Conservation (phyloP, 2,888 invertebrate species). For the Digitonthophagus gazella region DNA sequence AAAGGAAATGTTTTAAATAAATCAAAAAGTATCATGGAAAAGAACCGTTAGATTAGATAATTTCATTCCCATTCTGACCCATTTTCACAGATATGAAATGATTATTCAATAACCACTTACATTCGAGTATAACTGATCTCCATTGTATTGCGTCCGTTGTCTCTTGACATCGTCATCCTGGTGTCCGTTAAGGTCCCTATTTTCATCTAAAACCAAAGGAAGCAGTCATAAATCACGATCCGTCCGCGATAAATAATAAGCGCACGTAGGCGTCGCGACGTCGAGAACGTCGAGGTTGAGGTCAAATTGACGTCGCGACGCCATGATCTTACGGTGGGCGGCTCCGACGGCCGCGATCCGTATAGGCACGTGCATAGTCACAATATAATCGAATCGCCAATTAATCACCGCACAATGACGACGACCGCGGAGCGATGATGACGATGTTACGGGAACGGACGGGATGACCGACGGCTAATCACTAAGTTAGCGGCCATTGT, state of each 20-base stretch:
- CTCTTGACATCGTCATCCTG: slow-evolving; percentile 85
- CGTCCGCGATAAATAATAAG: neutral
- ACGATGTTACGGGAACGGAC: slow-evolving; percentile 18
- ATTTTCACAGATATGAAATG: neutral
- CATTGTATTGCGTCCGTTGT: slow-evolving; percentile 84
- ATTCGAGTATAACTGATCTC: slow-evolving; percentile 86
- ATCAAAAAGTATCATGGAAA: too few species aligned
- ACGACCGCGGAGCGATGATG: slow-evolving; percentile 17
- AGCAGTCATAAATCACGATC: neutral
- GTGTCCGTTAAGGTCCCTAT: slow-evolving; percentile 84
- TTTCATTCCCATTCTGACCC: neutral
- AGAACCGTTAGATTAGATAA: neutral
- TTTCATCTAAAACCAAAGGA: slow-evolving; percentile 69
- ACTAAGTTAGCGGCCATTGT: slow-evolving; percentile 40
- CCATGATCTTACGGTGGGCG: neutral
- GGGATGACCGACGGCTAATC: slow-evolving; percentile 41
- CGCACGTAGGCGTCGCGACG: too few species aligned
- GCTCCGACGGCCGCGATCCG: neutral
- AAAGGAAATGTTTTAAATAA: too few species aligned
- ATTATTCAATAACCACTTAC: slow-evolving; percentile 41
- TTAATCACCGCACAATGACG: slow-evolving; percentile 40
- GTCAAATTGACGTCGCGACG: neutral
- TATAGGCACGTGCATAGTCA: slow-evolving; percentile 4
- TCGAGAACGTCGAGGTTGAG: neutral
- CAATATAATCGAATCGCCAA: slow-evolving; percentile 27